Evolutionary conservation across 2,888 invertebrate genomes (phyloP).

Genomic region (Hecatera dysodea): DNA sequence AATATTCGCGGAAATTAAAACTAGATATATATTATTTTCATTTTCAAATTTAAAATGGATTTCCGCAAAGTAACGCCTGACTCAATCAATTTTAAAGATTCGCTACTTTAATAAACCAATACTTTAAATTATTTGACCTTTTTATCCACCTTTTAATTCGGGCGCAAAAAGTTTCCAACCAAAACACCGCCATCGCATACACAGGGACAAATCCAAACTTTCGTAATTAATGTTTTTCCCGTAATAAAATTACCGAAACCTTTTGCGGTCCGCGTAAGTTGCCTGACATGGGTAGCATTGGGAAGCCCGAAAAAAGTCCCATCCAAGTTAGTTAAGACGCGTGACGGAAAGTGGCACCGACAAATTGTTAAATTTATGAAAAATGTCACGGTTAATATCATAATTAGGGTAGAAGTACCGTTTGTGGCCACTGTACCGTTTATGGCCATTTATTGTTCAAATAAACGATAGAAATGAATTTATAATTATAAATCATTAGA

Average conservation of each 20-base stretch:
- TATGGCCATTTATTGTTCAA: too few species aligned
- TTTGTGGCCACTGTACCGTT: too few species aligned
- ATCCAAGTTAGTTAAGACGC: conserved; percentile 67
- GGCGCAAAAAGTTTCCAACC: conserved; percentile 42
- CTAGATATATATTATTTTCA: too few species aligned
- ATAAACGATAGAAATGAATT: too few species aligned
- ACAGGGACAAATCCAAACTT: conserved; percentile 70
- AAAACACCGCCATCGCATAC: conserved; percentile 56
- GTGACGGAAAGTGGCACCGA: conserved; percentile 68
- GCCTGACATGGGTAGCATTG: conserved; percentile 68
- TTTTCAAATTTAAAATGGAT: too few species aligned
- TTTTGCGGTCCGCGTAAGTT: conserved; percentile 68
- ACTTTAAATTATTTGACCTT: neutral
- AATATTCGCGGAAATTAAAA: too few species aligned
- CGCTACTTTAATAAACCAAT: neutral
- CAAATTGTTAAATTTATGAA: conserved; percentile 65
- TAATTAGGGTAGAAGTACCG: too few species aligned
- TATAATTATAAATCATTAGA: too few species aligned
- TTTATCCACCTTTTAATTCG: neutral
- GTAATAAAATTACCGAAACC: conserved; percentile 74
- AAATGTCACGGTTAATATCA: conserved; percentile 17
- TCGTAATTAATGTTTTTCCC: conserved; percentile 76
- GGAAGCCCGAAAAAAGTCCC: conserved; percentile 65
- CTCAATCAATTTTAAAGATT: too few species aligned
- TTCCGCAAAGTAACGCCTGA: too few species aligned